phyloP scores from a whole-genome alignment of 2,888 invertebrate genomes.

The Girardia tigrina region DNA sequence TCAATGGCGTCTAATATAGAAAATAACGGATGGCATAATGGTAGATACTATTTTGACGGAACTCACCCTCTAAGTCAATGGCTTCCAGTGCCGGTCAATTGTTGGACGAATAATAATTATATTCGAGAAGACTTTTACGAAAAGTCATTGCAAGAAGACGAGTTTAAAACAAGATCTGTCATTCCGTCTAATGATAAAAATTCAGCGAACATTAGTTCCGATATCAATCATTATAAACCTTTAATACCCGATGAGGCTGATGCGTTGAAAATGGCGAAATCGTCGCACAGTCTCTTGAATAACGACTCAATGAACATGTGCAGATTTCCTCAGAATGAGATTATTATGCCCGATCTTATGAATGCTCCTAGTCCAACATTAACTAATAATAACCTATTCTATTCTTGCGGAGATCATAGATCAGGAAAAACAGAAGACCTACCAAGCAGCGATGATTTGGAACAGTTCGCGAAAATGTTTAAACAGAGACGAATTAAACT shows the following conservation, averaged over 20 bases:
- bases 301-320: background rate
- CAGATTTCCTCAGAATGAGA: slow-evolving; percentile 11
- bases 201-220: background rate
- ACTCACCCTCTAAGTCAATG: slow-evolving; percentile 11
- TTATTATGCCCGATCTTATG: slow-evolving; percentile 6
- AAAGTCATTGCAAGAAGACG: background rate
- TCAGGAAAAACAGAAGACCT: background rate
- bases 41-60: background rate
- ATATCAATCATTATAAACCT: background rate
- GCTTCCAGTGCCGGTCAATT: background rate
- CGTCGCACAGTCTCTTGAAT: background rate
- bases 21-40: slow-evolving; percentile 2
- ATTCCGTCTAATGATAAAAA: background rate
- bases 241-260: background rate
- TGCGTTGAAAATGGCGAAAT: background rate
- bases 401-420: slow-evolving; percentile 11
- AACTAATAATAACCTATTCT: background rate
- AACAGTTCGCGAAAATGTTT: slow-evolving; percentile 97
- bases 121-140: background rate
- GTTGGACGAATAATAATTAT: slow-evolving; percentile 13
- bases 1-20: slow-evolving; percentile 6
- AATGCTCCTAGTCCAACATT: slow-evolving; percentile 9
- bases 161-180: background rate
- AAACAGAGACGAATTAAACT: slow-evolving; percentile 95
- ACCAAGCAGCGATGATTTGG: slow-evolving; percentile 54